These are phyloP conservation scores for Mycteria americana DNA, from an alignment of 2,797 vertebrate species.

Conservation along the genomic window DNA sequence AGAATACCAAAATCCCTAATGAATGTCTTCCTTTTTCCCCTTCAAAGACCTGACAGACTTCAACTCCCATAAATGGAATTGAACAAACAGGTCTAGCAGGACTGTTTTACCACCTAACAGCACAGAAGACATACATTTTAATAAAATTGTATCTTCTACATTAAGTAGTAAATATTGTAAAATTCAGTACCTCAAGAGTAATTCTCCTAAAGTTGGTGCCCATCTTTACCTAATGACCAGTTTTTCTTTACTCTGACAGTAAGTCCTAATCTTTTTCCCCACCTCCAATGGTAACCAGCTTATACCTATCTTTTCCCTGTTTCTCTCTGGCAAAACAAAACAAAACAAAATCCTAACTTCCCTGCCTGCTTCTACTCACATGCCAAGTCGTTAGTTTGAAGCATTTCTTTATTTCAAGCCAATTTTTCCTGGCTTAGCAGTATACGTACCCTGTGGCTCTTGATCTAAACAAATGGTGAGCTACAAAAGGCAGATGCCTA, in stretches of 20 bases:
- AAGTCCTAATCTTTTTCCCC: neutral
- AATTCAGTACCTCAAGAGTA: neutral
- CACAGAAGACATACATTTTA: neutral
- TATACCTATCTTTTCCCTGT: neutral
- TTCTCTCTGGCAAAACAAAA: neutral
- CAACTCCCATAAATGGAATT: neutral
- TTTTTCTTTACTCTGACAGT: neutral
- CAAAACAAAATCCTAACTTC: neutral
- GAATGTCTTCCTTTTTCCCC: neutral
- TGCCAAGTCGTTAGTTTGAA: neutral
- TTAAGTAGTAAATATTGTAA: neutral
- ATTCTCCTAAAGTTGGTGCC: neutral
- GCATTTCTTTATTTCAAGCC: neutral
- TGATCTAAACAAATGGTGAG: neutral
- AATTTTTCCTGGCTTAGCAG: neutral
- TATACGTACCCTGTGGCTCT: neutral
- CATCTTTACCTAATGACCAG: neutral
- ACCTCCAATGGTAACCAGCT: neutral
- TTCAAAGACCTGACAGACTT: neutral
- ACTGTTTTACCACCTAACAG: neutral
- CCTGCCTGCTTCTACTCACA: neutral
- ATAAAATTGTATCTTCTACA: neutral
- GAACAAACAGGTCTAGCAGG: neutral
- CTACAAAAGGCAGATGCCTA: neutral
- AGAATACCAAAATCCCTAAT: neutral